These are phyloP conservation scores for Momotus momota DNA, from an alignment of 2,797 vertebrate species.

Conservation along the genomic window DNA sequence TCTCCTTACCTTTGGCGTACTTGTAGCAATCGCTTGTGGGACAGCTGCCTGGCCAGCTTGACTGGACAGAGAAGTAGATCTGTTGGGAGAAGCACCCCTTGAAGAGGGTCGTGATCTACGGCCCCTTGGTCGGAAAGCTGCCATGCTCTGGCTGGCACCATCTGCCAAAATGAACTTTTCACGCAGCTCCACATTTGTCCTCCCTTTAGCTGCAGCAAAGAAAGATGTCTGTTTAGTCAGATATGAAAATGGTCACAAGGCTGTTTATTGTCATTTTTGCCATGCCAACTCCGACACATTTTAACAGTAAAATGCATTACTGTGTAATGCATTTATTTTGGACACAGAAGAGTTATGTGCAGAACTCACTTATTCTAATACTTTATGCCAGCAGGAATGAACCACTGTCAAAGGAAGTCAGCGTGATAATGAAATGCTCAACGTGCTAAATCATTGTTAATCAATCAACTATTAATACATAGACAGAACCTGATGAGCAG, in stretches of 20 bases:
- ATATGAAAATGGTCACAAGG: neutral
- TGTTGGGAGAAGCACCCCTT: conserved; percentile 92
- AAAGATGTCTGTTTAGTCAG: neutral
- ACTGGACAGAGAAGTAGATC: conserved; percentile 90
- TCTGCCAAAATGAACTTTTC: conserved; percentile 99
- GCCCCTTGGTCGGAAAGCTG: conserved; percentile 94
- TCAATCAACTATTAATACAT: conserved; percentile 68
- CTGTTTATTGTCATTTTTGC: conserved; percentile 56
- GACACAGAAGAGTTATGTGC: conserved; percentile 67
- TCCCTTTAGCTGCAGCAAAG: conserved; percentile 89
- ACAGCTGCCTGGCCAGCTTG: conserved; percentile 84
- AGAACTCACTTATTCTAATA: conserved; percentile 76
- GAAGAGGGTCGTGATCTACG: conserved; percentile 95
- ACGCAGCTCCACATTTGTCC: conserved; percentile 95
- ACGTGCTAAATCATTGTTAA: conserved; percentile 77
- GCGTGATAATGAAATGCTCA: conserved; percentile 79
- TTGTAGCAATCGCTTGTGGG: conserved; percentile 78
- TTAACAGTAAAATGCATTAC: conserved; percentile 81
- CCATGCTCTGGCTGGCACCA: conserved; percentile 94
- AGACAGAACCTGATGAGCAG: conserved; percentile 59
- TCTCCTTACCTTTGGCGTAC: conserved; percentile 88
- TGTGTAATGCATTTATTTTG: conserved; percentile 80
- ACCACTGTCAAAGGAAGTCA: conserved; percentile 78
- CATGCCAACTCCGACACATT: conserved; percentile 76
- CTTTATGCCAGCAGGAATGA: conserved; percentile 79